These are phyloP conservation scores for Drosophila heteroneura DNA, from an alignment of 2,888 invertebrate genomes.

Conservation along the genomic window DNA sequence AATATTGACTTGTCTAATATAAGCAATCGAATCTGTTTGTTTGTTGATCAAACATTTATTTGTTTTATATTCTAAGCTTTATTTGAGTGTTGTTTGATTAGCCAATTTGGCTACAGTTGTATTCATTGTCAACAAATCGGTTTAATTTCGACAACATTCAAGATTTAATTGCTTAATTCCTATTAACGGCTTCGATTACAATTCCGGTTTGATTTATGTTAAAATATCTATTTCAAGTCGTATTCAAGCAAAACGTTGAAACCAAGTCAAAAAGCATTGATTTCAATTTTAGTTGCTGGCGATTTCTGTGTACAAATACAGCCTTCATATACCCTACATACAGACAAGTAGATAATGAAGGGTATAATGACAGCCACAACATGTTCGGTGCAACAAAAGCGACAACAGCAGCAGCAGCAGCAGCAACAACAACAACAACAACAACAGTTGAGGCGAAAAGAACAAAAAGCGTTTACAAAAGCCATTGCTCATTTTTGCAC, in stretches of 20 bases:
- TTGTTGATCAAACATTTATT: neutral
- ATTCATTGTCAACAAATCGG: neutral
- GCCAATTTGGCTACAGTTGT: neutral
- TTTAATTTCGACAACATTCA: neutral
- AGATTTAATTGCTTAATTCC: neutral
- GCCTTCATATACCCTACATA: constrained; percentile 22
- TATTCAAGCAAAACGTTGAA: neutral
- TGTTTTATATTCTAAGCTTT: neutral
- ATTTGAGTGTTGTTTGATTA: accelerated
- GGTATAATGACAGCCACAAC: constrained; percentile 54
- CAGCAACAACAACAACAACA: neutral
- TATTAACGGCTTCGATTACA: neutral
- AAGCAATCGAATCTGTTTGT: neutral
- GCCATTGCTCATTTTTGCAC: constrained; percentile 78
- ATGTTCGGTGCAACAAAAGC: neutral
- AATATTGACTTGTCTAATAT: neutral
- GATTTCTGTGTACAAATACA: neutral
- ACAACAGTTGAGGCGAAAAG: constrained; percentile 5
- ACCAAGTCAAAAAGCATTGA: neutral
- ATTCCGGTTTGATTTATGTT: neutral
- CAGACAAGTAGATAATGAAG: constrained; percentile 8
- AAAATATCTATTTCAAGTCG: neutral
- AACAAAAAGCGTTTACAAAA: constrained; percentile 47
- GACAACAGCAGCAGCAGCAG: neutral
- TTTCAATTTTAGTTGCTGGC: neutral